phyloP scores from a whole-genome alignment of 2,113 vertebrate genomes.

The Callithrix jacchus region DNA sequence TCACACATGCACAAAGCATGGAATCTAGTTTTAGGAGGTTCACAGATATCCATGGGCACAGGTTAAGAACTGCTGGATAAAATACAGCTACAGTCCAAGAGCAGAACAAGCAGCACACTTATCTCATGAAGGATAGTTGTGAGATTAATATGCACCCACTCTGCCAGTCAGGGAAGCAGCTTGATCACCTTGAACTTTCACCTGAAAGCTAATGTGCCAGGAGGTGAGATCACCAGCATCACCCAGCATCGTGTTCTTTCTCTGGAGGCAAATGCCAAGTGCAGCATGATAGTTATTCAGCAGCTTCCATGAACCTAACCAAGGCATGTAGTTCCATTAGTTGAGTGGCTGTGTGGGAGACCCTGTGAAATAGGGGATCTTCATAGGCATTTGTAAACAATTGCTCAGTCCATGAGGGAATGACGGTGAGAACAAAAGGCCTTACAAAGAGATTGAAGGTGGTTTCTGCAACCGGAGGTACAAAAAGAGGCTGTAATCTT shows the following conservation, averaged over 20 bases:
- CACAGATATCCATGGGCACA: background rate
- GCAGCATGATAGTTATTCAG: background rate
- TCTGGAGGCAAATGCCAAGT: background rate
- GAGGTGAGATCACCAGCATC: background rate
- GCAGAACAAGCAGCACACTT: background rate
- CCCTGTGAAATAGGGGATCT: background rate
- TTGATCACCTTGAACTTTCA: background rate
- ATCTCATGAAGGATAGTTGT: background rate
- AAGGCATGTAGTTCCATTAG: background rate
- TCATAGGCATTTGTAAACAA: constrained; percentile 35
- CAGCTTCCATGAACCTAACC: background rate
- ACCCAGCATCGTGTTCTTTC: background rate
- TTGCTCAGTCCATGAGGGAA: background rate
- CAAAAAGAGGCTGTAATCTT: background rate
- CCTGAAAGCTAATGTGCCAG: background rate
- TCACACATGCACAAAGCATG: background rate
- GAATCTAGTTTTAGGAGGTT: background rate
- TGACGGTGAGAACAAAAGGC: background rate
- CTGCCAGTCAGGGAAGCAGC: background rate
- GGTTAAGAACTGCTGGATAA: background rate
- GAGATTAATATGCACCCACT: background rate
- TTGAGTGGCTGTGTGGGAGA: background rate
- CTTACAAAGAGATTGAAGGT: background rate
- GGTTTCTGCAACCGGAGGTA: background rate
- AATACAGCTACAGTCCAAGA: background rate